A percentile compares a stretch with the other conserved stretches of the same genome.
These are phyloP conservation scores for Tokudaia tokunoshimensis DNA, from an alignment of 2,797 vertebrate genomes.

Conservation along the genomic window DNA sequence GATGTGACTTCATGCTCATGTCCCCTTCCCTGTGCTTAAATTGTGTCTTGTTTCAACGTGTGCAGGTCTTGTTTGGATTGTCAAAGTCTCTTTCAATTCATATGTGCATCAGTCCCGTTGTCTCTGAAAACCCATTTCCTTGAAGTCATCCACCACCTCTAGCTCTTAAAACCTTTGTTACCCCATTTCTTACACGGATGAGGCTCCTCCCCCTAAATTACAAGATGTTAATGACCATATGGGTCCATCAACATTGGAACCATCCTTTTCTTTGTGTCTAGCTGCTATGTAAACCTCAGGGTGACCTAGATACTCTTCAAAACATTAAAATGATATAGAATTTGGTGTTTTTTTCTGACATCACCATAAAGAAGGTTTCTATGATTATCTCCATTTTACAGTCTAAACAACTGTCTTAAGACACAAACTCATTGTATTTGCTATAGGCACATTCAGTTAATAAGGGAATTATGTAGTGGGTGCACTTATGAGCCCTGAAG, in stretches of 20 bases:
- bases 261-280: background rate
- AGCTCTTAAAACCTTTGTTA: background rate
- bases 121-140: background rate
- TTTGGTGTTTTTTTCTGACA: background rate
- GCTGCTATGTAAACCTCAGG: background rate
- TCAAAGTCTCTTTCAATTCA: background rate
- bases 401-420: background rate
- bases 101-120: background rate
- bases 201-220: background rate
- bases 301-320: background rate
- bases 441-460: background rate
- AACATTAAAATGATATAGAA: background rate
- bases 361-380: background rate
- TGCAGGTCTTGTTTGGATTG: rapidly evolving
- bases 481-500: background rate
- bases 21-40: background rate
- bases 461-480: background rate
- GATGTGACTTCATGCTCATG: background rate
- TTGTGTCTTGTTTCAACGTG: background rate
- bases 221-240: background rate
- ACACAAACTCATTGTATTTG: background rate
- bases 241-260: background rate
- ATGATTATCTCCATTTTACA: background rate
- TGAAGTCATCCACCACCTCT: background rate
- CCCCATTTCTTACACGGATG: background rate